These are phyloP conservation scores for Circaetus gallicus DNA, from an alignment of 2,113 vertebrate species.

Conservation along the genomic window DNA sequence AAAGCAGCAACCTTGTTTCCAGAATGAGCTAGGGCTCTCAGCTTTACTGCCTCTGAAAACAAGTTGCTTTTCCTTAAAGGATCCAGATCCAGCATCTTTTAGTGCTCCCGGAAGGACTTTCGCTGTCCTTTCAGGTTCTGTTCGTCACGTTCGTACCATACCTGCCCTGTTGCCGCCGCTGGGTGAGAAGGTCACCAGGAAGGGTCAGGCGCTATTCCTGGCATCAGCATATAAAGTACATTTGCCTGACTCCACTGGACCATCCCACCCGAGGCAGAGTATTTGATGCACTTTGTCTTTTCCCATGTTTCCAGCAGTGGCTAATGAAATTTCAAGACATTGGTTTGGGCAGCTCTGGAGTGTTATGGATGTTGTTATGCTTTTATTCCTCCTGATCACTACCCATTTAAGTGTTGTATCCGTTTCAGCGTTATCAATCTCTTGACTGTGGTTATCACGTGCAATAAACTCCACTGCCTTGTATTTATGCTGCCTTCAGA, in stretches of 20 bases:
- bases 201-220: not conserved
- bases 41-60: not conserved
- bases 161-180: not conserved
- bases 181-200: not conserved
- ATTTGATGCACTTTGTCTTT: not conserved
- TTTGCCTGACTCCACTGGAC: not conserved
- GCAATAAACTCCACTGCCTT: not conserved
- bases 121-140: not conserved
- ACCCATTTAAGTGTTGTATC: not conserved
- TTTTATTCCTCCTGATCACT: not conserved
- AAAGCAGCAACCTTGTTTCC: not conserved
- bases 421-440: not conserved
- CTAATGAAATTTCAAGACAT: not conserved
- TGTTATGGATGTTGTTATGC: not conserved
- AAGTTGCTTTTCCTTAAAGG: not conserved
- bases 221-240: not conserved
- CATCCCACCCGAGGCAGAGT: not conserved
- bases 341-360: not conserved
- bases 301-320: not conserved
- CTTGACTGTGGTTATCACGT: not conserved
- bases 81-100: not conserved
- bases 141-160: fast-evolving
- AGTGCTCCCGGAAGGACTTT: not conserved
- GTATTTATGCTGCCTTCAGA: not conserved
- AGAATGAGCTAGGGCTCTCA: not conserved